Conservation (phyloP, 2,888 invertebrate genomes). For the Cynaeus angustus region DNA sequence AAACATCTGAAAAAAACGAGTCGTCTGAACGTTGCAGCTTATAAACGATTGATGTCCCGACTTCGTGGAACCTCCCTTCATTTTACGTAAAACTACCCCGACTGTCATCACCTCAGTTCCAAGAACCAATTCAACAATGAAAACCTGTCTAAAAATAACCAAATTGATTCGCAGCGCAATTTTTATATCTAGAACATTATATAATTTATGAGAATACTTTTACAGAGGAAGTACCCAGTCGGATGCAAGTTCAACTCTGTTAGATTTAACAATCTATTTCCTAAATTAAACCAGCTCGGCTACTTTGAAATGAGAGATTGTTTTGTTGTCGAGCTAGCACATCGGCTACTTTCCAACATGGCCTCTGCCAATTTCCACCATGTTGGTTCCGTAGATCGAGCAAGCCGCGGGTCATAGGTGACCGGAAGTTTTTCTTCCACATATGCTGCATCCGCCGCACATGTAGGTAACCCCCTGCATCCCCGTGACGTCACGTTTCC, state of each 20-base stretch:
- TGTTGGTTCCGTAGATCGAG: constrained; percentile 5
- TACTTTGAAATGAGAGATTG: constrained; percentile 66
- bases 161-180: constrained; percentile 67
- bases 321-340: constrained; percentile 57
- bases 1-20: too few relatives aligned
- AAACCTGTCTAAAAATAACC: constrained; percentile 44
- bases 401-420: constrained; percentile 65
- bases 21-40: too few relatives aligned
- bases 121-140: constrained; percentile 20
- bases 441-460: constrained; percentile 69
- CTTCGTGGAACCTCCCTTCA: background rate
- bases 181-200: constrained; percentile 72
- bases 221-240: constrained; percentile 72
- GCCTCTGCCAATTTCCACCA: constrained; percentile 4
- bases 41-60: too few relatives aligned
- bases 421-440: constrained; percentile 68
- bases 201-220: constrained; percentile 72
- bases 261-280: constrained; percentile 73
- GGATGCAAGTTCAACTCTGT: constrained; percentile 72
- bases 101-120: background rate
- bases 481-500: constrained; percentile 60
- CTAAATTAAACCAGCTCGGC: constrained; percentile 70
- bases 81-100: constrained; percentile 4
- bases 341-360: background rate
- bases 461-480: constrained; percentile 58